phyloP scores from a whole-genome alignment of 2,113 vertebrate genomes.

The Benitochromis conjunctus region DNA sequence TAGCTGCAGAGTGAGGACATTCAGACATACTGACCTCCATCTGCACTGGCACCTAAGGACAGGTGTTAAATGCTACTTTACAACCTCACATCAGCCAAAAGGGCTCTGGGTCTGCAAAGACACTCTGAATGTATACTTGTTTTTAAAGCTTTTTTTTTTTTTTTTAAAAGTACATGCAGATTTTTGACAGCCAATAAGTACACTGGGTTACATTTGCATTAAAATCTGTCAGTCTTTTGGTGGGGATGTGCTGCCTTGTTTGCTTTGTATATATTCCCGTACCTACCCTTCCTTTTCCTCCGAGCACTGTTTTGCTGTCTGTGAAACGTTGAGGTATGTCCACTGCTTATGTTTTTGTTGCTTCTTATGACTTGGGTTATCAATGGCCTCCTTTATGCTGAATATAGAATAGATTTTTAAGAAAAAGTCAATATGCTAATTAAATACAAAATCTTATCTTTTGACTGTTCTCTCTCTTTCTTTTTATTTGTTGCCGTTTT shows the following conservation, averaged over 20 bases:
- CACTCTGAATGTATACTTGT: conserved; percentile 59
- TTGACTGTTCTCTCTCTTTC: conserved; percentile 14
- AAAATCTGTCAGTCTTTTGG: not conserved
- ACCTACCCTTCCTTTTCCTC: not conserved
- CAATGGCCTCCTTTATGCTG: conserved; percentile 51
- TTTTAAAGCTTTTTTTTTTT: not conserved
- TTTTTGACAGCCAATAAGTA: conserved; percentile 58
- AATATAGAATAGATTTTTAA: conserved; percentile 67
- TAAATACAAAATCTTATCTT: conserved; percentile 58
- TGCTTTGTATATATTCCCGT: conserved; percentile 2
- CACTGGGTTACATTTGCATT: conserved; percentile 54
- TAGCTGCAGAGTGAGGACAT: conserved; percentile 47
- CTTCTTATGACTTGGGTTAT: conserved; percentile 48
- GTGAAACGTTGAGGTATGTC: conserved; percentile 60
- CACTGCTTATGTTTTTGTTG: conserved; percentile 49
- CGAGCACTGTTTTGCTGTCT: conserved; percentile 31
- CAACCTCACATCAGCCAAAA: conserved; percentile 22
- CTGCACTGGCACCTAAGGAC: conserved; percentile 24
- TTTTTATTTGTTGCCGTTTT: conserved; percentile 1
- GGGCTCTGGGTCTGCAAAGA: conserved; percentile 41
- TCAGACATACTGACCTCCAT: conserved; percentile 44
- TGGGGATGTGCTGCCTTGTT: conserved; percentile 18
- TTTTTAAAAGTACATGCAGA: conserved; percentile 9
- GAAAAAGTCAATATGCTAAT: conserved; percentile 63
- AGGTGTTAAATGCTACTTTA: conserved; percentile 43